phyloP scores from a whole-genome alignment of 2,113 vertebrate species.

The Phyllopteryx taeniolatus region DNA sequence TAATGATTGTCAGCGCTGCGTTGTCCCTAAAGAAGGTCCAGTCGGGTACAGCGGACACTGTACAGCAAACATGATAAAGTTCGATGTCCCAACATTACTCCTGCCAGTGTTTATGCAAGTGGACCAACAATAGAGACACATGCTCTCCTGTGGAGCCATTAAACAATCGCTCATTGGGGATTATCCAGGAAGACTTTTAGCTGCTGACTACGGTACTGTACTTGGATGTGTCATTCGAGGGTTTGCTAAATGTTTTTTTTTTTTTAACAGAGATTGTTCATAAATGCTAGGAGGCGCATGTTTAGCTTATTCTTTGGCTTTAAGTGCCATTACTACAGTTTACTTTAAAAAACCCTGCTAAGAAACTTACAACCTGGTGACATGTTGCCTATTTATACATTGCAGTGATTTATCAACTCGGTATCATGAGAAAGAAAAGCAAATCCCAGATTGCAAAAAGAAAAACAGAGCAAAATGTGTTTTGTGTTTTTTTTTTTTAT shows the following conservation, averaged over 20 bases:
- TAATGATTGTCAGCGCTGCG: slow-evolving; percentile 57
- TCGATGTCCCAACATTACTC: not conserved
- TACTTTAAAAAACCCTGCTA: no score
- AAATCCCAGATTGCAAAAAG: no score
- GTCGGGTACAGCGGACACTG: slow-evolving; percentile 9
- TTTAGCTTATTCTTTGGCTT: not conserved
- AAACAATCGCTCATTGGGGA: not conserved
- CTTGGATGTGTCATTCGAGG: not conserved
- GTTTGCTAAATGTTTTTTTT: not conserved
- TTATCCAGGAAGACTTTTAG: not conserved
- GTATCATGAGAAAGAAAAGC: no score
- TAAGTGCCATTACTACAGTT: no score
- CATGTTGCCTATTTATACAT: no score
- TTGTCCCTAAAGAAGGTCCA: slow-evolving; percentile 13
- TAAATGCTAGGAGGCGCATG: not conserved
- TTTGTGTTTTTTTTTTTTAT: no score
- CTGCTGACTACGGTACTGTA: not conserved
- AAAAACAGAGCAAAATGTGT: no score
- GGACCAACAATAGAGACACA: not conserved
- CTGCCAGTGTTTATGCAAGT: not conserved
- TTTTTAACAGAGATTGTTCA: not conserved
- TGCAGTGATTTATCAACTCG: no score
- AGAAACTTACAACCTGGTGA: no score
- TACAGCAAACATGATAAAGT: not conserved
- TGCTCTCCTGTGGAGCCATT: not conserved